Evolutionary conservation across 2,888 invertebrate species (phyloP), one percentile per base, ranked within the genome.

Genomic region (Gari tellinella): DNA sequence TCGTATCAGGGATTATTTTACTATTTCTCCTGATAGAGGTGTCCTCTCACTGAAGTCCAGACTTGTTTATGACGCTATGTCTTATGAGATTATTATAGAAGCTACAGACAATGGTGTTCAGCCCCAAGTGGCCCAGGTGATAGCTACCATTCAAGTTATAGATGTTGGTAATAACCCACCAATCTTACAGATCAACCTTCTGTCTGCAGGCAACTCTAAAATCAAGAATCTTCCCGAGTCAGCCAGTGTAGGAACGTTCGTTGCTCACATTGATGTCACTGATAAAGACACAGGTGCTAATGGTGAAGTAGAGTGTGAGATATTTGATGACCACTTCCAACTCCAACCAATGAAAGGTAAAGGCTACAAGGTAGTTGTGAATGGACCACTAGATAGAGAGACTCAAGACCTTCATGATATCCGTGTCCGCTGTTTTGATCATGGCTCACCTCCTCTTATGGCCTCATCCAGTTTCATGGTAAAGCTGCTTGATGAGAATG

Each of bases 141-240:
- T 79, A n/a, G 74, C 74, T 12, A 72, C 49, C 19, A 68, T 83
- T 12, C 62, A 79, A 45, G 95, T 98, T 12, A 96, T 97, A 87
- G 91, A 91, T 63, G 97, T 97, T 92, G 98, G 98, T 92, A 98
- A 98, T 91, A 97, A 97, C 91, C 97, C 98, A 8, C 97, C 98
- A 0, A 94, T 96, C 19, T 55, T 81, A 31, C 58, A 79, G 49
- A 70, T 81, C 7, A 81, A 81, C 45, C 67, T 81, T 19, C 63
- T 81, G 2, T 64, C 69, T 37, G 55, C 55, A 15, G 74, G 64
- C 21, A 76, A 69, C n/a, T 69, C 75, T n/a, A 56, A 63, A 46
- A 70, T 70, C 15, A 69, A 65, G 23, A 76, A 75, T 25, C 64
- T 81, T 38, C 55, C 67, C 7, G 81, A 81, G 63, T 67, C 72